phyloP scores from a whole-genome alignment of 2,113 vertebrate genomes.

The Trematomus loennbergii region DNA sequence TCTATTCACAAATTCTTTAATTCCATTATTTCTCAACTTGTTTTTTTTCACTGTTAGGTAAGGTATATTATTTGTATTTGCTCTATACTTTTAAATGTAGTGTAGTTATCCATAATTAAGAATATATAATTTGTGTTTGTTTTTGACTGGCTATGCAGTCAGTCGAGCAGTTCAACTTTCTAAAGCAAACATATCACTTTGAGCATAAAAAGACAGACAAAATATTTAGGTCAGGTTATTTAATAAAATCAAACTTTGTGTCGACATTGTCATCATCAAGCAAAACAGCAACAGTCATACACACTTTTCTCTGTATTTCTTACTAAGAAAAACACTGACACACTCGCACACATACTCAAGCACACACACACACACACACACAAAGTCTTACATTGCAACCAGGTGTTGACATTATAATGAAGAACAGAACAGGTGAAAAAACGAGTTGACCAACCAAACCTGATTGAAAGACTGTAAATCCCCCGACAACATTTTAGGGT shows the following conservation, averaged over 20 bases:
- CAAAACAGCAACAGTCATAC: conserved; percentile 31
- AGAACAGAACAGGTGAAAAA: conserved; percentile 9
- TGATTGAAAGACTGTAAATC: not conserved
- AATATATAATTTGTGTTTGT: no score
- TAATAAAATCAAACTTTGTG: conserved; percentile 53
- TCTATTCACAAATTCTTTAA: no score
- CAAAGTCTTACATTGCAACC: conserved; percentile 12
- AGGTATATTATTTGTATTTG: no score
- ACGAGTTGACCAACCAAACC: conserved; percentile 6
- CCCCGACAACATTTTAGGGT: not conserved
- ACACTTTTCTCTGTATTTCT: not conserved
- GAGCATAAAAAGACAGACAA: conserved; percentile 9
- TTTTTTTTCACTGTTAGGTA: no score
- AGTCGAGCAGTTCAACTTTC: not conserved
- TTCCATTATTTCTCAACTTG: no score
- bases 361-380: not conserved
- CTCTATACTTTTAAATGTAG: no score
- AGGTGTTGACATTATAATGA: conserved; percentile 17
- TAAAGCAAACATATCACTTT: not conserved
- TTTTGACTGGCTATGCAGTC: no score
- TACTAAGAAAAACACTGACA: not conserved
- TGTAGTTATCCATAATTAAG: no score
- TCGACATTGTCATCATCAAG: conserved; percentile 33
- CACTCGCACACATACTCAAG: not conserved
- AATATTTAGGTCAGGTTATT: conserved; percentile 54